A percentile compares a stretch with the other conserved stretches of the same genome.
Evolutionary conservation across 1,140 invertebrate species (phyloP).

Genomic region (Temnothorax nylanderi): DNA sequence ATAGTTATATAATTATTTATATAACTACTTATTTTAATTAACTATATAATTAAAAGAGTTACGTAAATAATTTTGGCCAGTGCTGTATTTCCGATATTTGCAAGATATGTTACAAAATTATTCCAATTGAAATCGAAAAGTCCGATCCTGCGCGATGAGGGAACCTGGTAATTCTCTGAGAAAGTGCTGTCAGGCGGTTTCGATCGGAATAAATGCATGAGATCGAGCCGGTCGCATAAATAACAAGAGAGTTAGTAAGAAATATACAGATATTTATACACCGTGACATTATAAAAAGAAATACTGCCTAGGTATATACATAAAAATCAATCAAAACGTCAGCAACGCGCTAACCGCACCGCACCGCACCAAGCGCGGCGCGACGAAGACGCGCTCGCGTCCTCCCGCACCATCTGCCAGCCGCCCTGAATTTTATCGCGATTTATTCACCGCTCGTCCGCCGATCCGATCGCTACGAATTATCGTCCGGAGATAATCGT

Average conservation of each 20-base stretch:
- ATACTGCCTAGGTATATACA: too few relatives aligned
- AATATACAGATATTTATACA: background rate
- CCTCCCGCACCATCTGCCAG: background rate
- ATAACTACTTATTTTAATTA: too few relatives aligned
- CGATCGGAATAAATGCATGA: background rate
- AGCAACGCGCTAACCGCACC: background rate
- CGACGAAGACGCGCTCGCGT: background rate
- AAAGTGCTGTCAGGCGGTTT: background rate
- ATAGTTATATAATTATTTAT: too few relatives aligned
- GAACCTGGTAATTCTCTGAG: background rate
- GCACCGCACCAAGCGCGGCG: background rate
- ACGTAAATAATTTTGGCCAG: too few relatives aligned
- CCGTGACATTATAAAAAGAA: background rate
- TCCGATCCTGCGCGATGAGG: background rate
- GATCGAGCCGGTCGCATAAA: background rate
- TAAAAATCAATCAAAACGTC: conserved; percentile 18
- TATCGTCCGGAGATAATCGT: background rate
- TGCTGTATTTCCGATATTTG: background rate
- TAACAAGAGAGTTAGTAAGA: background rate
- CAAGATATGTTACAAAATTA: background rate
- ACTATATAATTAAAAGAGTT: too few relatives aligned
- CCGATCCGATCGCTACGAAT: background rate
- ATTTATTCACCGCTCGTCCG: background rate
- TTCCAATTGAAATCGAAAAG: background rate
- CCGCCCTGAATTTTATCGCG: background rate